These are phyloP conservation scores for Phalacrocorax aristotelis DNA, from an alignment of 2,113 vertebrate genomes.

Conservation along the genomic window DNA sequence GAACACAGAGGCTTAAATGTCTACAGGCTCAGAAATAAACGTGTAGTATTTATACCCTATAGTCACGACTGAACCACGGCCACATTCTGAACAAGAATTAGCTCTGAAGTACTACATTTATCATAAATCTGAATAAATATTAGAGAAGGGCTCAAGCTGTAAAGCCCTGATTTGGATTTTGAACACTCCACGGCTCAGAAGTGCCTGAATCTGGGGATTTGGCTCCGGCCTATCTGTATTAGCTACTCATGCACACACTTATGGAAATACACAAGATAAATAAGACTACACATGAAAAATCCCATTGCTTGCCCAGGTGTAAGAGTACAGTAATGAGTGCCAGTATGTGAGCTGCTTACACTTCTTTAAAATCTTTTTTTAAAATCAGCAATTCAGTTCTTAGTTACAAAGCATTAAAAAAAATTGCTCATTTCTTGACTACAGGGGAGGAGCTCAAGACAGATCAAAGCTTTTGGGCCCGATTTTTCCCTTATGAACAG, in stretches of 20 bases:
- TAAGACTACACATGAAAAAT: not conserved
- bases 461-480: not conserved
- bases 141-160: not conserved
- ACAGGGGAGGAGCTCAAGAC: not conserved
- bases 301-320: not conserved
- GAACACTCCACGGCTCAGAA: not conserved
- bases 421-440: not conserved
- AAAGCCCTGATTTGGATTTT: not conserved
- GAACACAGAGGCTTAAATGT: not conserved
- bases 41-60: not conserved
- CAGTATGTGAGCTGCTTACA: not conserved
- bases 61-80: not conserved
- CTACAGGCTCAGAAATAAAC: slow-evolving; percentile 16
- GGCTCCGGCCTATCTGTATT: not conserved
- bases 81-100: not conserved
- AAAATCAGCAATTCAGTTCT: not conserved
- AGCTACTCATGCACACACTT: not conserved
- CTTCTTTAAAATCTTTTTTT: not conserved
- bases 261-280: not conserved
- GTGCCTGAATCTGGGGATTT: slow-evolving; percentile 5
- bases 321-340: not conserved
- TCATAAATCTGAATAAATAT: slow-evolving; percentile 51
- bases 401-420: not conserved
- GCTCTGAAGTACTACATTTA: slow-evolving; percentile 12
- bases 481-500: not conserved